Base-by-base conservation (phyloP, 1,140 invertebrate species). In the Drosophila dunni region DNA sequence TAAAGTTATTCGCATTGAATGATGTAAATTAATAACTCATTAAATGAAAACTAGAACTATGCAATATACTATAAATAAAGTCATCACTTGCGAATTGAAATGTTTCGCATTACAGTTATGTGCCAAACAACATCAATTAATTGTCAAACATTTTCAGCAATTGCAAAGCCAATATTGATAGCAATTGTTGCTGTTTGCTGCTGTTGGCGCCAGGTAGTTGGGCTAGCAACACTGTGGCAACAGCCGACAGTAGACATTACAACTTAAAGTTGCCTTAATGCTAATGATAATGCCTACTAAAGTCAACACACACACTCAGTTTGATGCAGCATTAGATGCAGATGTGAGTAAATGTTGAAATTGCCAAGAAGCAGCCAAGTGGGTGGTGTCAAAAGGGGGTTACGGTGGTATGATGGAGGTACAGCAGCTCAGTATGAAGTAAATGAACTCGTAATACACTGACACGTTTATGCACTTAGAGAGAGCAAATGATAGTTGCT, bases 361-460 rank as follows among this genome's bases (percentile, higher is more conserved):
- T 69, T 69, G 57, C n/a, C 50, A 50, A 50, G 13, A 50, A 50
- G 10, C 48, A 34, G 46, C 24, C 17, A 8, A 45, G 48, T 34
- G 42, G 48, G 64, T 67, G 70, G 46, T 29, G 24, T 29, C 24
- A 29, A 29, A 29, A 29, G 24, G 24, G 24, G 24, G 24, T 29
- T 29, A 3, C 3, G 24, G 24, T 6, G 6, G 24, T 29, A 29
- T 29, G 24, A 29, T 0, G 24, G 24, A 6, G 24, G 24, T 3
- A 29, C 24, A 29, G 24, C 24, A 29, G 24, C 50, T 63, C 45
- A 70, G 78, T 78, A 65, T 62, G 64, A 29, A 76, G 83, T 75
- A 88, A 89, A 88, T 88, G 79, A 89, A 83, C 83, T 83, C 83
- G 76, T 86, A 88, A 88, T 86, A 75, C 80, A 78, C 73, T 88